Evolutionary conservation across 2,113 vertebrate genomes (phyloP).

Genomic region (Sitta europaea): DNA sequence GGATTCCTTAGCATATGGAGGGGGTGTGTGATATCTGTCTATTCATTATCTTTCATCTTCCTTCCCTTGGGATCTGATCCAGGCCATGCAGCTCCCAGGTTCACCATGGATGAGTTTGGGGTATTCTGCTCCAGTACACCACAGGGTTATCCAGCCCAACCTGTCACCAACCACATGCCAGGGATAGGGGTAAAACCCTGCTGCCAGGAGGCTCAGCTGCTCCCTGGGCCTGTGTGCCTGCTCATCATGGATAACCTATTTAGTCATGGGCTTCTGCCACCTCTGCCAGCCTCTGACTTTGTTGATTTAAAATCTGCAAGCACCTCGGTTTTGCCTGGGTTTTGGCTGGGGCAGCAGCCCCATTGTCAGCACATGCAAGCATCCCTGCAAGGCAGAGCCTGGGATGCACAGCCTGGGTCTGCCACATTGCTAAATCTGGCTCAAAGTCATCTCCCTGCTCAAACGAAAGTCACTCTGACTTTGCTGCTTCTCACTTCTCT

Average conservation of each 20-base stretch:
- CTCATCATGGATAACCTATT: not conserved
- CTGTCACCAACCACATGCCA: accelerated
- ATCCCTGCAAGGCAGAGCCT: not conserved
- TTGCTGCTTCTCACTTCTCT: not conserved
- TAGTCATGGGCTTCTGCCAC: not conserved
- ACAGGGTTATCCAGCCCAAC: not conserved
- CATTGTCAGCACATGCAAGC: not conserved
- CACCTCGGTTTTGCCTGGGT: not conserved
- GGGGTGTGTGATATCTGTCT: not conserved
- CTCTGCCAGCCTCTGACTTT: not conserved
- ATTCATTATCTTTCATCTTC: not conserved
- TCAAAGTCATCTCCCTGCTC: not conserved
- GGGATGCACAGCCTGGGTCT: not conserved
- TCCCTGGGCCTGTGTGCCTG: not conserved
- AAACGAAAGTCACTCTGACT: not conserved
- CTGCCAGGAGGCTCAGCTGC: not conserved
- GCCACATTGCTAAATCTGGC: not conserved
- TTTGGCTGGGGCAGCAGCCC: not conserved
- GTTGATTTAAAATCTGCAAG: slow-evolving; percentile 37
- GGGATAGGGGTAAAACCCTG: not conserved
- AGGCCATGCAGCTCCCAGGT: not conserved
- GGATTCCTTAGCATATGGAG: not conserved
- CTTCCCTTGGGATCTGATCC: not conserved
- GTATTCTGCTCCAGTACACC: not conserved
- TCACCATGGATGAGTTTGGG: accelerated